These are phyloP conservation scores for Lapara coniferarum DNA, from an alignment of 2,888 invertebrate species.

Conservation along the genomic window DNA sequence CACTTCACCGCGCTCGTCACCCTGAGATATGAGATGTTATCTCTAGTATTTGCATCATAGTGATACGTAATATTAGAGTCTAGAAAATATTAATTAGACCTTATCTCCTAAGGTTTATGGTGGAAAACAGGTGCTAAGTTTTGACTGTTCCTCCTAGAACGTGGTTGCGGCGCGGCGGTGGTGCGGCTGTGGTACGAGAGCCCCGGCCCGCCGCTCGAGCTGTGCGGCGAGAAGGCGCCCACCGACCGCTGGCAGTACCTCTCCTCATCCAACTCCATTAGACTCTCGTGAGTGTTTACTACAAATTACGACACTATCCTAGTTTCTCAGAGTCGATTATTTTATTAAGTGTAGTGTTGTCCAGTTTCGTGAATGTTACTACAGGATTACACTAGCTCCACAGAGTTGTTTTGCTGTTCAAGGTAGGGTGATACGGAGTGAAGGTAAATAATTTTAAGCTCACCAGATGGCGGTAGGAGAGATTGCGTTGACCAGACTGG, in stretches of 20 bases:
- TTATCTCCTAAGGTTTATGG: too few species aligned
- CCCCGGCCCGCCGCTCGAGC: constrained; percentile 91
- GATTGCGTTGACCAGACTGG: too few species aligned
- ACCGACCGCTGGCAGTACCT: constrained; percentile 92
- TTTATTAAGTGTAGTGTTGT: too few species aligned
- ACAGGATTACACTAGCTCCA: too few species aligned
- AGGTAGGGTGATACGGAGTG: not conserved
- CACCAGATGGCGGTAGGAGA: not conserved
- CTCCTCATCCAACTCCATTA: constrained; percentile 93
- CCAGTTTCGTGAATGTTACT: too few species aligned
- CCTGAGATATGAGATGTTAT: too few species aligned
- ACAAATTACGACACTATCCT: not conserved
- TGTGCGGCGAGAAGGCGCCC: constrained; percentile 93
- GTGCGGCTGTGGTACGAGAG: constrained; percentile 94
- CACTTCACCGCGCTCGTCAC: too few species aligned
- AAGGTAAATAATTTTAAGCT: not conserved
- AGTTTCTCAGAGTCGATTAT: not conserved
- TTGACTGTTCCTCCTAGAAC: constrained; percentile 78
- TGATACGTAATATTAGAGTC: too few species aligned
- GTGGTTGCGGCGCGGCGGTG: constrained; percentile 96
- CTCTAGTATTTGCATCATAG: too few species aligned
- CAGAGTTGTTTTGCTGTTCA: not conserved
- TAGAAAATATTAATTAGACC: too few species aligned
- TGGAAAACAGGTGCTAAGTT: too few species aligned
- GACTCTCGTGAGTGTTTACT: constrained; percentile 87